Evolutionary conservation across 2,113 vertebrate species (phyloP).

Genomic region (Barbus barbus): DNA sequence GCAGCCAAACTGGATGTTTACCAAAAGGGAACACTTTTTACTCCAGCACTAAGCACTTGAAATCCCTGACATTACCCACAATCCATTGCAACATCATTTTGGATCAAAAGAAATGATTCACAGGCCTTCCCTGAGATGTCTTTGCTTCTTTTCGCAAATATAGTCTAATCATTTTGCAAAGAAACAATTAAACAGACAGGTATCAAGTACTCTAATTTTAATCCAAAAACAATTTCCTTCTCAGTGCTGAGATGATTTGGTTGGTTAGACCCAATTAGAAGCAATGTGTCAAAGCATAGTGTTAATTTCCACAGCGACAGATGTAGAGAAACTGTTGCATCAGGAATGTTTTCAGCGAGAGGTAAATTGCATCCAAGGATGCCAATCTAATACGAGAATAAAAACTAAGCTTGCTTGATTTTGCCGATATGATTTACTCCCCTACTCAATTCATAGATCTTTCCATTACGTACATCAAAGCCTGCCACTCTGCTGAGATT

Average conservation of each 20-base stretch:
- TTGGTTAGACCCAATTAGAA: slow-evolving; percentile 12
- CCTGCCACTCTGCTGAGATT: neutral
- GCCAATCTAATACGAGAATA: neutral
- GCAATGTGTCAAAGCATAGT: neutral
- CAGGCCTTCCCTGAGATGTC: neutral
- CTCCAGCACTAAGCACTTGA: neutral
- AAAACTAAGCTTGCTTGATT: neutral
- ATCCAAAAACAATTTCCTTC: slow-evolving; percentile 8
- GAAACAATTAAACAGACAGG: slow-evolving; percentile 14
- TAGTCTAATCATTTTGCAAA: neutral
- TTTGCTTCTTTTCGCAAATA: neutral
- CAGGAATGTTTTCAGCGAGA: neutral
- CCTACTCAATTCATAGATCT: neutral
- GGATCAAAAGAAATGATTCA: neutral
- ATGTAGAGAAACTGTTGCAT: slow-evolving; percentile 11
- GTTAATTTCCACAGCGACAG: slow-evolving; percentile 15
- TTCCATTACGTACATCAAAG: slow-evolving; percentile 15
- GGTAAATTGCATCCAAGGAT: neutral
- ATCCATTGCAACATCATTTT: neutral
- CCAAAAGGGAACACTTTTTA: neutral
- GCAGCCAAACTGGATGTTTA: slow-evolving; percentile 9
- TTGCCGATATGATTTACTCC: neutral
- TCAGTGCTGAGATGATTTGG: neutral
- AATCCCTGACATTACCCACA: neutral
- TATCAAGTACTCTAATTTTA: neutral